phyloP scores from a whole-genome alignment of 2,888 invertebrate species.

The Branchipolynoe longqiensis region DNA sequence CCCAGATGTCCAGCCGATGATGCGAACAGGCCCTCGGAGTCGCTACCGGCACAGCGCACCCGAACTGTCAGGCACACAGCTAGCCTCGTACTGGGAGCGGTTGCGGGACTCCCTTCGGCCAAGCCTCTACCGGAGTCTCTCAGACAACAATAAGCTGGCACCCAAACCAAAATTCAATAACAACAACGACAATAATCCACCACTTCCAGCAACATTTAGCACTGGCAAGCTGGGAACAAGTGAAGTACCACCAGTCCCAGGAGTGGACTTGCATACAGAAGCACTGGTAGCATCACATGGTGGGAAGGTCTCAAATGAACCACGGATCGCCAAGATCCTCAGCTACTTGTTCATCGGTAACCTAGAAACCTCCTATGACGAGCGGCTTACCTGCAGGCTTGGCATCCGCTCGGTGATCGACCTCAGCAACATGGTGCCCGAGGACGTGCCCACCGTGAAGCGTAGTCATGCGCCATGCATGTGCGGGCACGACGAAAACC shows the following conservation, averaged over 20 bases:
- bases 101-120: not conserved
- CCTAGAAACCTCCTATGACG: conserved; percentile 81
- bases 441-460: conserved; percentile 68
- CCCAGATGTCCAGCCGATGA: not conserved
- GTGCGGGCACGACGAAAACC: conserved; percentile 72
- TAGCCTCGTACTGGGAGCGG: not conserved
- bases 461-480: conserved; percentile 75
- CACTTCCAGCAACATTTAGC: no score
- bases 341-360: conserved; percentile 81
- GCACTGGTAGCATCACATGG: not conserved
- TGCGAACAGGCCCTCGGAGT: not conserved
- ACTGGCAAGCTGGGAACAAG: no score
- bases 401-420: conserved; percentile 82
- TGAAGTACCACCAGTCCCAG: no score
- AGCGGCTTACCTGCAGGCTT: conserved; percentile 81
- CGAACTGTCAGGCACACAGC: not conserved
- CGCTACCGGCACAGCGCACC: conserved; percentile 57
- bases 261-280: not conserved
- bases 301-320: not conserved
- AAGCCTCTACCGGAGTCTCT: not conserved
- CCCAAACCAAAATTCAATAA: not conserved
- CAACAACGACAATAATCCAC: not conserved
- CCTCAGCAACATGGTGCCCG: conserved; percentile 75
- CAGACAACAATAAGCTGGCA: not conserved
- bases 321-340: conserved; percentile 65